phyloP scores from a whole-genome alignment of 1,140 invertebrate genomes.

The Orchesella cincta region DNA sequence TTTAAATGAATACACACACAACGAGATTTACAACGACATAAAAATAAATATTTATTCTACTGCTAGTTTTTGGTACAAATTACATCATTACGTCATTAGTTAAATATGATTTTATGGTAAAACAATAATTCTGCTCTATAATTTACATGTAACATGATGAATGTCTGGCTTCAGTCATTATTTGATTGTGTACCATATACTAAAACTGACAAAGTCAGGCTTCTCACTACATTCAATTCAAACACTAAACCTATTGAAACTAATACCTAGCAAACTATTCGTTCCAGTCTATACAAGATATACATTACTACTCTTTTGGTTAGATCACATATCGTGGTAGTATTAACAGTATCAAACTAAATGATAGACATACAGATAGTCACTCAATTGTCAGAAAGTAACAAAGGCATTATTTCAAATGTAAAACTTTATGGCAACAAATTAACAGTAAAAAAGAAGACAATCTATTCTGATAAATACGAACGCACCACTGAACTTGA shows the following conservation, averaged over 20 bases:
- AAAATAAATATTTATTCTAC: conserved; percentile 30
- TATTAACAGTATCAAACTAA: not conserved
- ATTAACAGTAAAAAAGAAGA: not conserved
- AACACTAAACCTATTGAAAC: not conserved
- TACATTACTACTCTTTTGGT: conserved; percentile 20
- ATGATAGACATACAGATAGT: conserved; percentile 2
- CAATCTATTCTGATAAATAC: not conserved
- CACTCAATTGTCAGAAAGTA: conserved; percentile 8
- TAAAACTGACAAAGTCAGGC: conserved; percentile 20
- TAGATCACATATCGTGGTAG: conserved; percentile 19
- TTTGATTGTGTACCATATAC: not conserved
- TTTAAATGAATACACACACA: no score
- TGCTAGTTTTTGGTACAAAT: conserved; percentile 27
- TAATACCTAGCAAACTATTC: not conserved
- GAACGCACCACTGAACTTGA: not conserved
- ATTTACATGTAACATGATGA: conserved; percentile 12
- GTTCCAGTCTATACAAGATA: conserved; percentile 17
- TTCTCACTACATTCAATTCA: not conserved
- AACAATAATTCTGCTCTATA: not conserved
- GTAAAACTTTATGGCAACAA: conserved; percentile 22
- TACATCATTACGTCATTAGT: not conserved
- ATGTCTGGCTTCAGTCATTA: conserved; percentile 26
- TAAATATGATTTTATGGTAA: conserved; percentile 20
- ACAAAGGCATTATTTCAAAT: conserved; percentile 10
- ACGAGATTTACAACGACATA: conserved; percentile 20